Conservation (phyloP, 2,113 vertebrate genomes). For the Dromaius novaehollandiae region DNA sequence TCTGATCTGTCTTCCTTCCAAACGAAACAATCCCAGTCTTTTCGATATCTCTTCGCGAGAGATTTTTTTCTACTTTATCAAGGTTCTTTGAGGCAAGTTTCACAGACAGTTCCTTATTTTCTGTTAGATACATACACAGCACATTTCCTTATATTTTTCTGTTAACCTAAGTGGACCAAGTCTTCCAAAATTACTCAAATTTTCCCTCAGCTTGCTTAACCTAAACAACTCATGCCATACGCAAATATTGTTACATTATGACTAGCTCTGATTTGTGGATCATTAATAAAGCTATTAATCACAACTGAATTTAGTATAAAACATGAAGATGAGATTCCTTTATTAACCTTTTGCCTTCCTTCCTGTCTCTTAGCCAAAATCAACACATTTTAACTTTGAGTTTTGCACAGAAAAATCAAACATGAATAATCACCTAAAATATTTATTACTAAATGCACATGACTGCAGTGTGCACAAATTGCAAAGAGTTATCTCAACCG, state of each 20-base stretch:
- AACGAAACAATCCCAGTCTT: background rate
- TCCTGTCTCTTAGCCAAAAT: background rate
- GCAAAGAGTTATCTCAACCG: background rate
- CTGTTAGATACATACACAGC: background rate
- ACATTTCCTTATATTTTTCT: background rate
- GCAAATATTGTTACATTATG: background rate
- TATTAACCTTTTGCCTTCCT: slow-evolving; percentile 62
- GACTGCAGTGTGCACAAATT: background rate
- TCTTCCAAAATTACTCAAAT: background rate
- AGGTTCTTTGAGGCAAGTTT: background rate
- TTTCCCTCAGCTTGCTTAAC: background rate
- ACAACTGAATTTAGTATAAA: slow-evolving; percentile 46
- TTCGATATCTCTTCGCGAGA: background rate
- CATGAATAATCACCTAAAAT: slow-evolving; percentile 53
- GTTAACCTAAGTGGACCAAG: background rate
- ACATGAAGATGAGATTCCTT: slow-evolving; percentile 46
- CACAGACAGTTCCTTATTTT: background rate
- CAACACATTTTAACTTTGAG: slow-evolving; percentile 24
- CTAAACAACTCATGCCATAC: background rate
- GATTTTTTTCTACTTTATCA: background rate
- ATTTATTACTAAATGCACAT: background rate
- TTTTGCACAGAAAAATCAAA: slow-evolving; percentile 12
- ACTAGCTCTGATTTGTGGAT: slow-evolving; percentile 12
- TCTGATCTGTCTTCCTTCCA: background rate
- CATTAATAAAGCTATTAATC: slow-evolving; percentile 59